These are phyloP conservation scores for Callocephalon fimbriatum DNA, from an alignment of 2,113 vertebrate species.

Conservation along the genomic window DNA sequence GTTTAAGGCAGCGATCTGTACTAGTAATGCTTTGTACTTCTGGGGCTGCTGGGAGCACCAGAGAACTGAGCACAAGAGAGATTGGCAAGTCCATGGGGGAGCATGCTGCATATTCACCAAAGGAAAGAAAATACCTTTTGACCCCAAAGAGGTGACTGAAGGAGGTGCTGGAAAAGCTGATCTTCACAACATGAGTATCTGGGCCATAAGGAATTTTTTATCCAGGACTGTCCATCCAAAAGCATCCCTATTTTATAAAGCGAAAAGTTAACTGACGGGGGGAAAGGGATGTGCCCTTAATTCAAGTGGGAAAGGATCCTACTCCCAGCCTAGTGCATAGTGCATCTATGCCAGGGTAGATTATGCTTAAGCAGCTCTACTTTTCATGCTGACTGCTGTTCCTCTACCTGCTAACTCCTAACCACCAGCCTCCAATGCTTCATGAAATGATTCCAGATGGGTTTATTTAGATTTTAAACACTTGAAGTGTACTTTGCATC, in stretches of 20 bases:
- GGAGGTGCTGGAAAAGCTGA: not conserved
- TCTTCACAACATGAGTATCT: not conserved
- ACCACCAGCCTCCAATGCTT: not conserved
- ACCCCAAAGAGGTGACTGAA: not conserved
- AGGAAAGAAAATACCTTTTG: not conserved
- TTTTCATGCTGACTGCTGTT: not conserved
- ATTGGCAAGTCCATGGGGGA: rapidly evolving
- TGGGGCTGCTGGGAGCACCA: not conserved
- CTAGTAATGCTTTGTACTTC: not conserved
- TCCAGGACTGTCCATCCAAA: not conserved
- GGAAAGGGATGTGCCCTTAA: not conserved
- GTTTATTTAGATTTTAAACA: not conserved
- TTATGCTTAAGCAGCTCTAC: not conserved
- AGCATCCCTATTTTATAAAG: not conserved
- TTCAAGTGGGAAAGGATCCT: not conserved
- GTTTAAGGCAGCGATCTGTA: not conserved
- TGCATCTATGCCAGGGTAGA: not conserved
- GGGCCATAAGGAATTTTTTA: not conserved
- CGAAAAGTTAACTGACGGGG: not conserved
- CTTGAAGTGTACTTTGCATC: conserved; percentile 30
- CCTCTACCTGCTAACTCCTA: not conserved
- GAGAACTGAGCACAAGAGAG: rapidly evolving
- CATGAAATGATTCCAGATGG: not conserved
- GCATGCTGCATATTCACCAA: too few relatives aligned
- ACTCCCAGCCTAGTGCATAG: not conserved